Base-by-base conservation (phyloP, 1,140 invertebrate species). In the Drosophila watanabei region DNA sequence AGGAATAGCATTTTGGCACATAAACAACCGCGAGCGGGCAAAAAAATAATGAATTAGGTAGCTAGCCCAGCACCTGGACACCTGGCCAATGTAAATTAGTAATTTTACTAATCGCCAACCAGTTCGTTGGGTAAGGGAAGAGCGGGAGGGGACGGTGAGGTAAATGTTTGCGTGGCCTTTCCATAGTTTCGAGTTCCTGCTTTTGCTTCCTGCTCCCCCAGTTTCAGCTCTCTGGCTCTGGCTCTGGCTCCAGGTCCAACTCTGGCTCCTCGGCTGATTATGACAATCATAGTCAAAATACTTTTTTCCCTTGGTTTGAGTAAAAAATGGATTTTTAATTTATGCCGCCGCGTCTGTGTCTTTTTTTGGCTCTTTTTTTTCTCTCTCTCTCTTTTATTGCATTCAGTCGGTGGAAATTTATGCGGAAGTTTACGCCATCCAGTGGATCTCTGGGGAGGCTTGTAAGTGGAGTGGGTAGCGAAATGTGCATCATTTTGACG, bases 401-500 rank as follows among this genome's bases (percentile, higher is more conserved):
- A 73, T 63, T 57, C 46, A 35, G 28, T 35, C 24, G 46, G n/a
- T 59, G 37, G n/a, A 71, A 84, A 84, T 84, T 84, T 80, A 85
- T 84, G 61, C 81, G 63, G 58, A 64, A 63, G 71, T 64, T 49
- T 64, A 46, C 37, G 18, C 32, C 41, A 58, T 28, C 51, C 43
- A 57, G 51, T 60, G 70, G 39, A 49, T 63, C 37, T 54, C 37
- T 28, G 16, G 6, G 39, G 10, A 20, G 32, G 0, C 13, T 14
- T 70, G 51, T 48, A 41, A 51, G 65, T 18, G 52, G 43, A 33
- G 20, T 62, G 60, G 52, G 13, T 75, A 32, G 56, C 57, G 64
- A 69, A 76, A 79, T 79, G 68, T 76, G 70, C 63, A 83, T 66
- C 70, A 68, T 65, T 79, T 79, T 77, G 77, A 70, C 78, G 78